These are phyloP conservation scores for Corapipo altera DNA, from an alignment of 2,113 vertebrate species.

Conservation along the genomic window DNA sequence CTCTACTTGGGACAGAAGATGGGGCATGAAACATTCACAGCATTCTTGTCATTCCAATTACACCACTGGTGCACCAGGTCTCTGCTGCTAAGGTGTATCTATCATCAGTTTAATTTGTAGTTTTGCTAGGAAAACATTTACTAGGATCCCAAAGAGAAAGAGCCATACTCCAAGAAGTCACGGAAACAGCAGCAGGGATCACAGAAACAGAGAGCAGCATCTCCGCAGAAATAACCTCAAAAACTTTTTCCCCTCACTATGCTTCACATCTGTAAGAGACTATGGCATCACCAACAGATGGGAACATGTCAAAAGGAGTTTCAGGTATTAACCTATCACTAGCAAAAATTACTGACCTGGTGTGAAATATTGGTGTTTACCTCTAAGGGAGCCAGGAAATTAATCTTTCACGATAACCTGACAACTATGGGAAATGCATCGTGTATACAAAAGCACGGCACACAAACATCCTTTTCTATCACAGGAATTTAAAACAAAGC, in stretches of 20 bases:
- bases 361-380: background rate
- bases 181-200: background rate
- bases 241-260: rapidly evolving
- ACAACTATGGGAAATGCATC: background rate
- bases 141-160: background rate
- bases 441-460: background rate
- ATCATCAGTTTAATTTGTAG: background rate
- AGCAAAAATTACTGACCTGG: background rate
- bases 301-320: background rate
- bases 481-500: background rate
- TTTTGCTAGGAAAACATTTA: background rate
- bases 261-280: background rate
- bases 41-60: background rate
- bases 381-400: background rate
- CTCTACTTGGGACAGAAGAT: background rate
- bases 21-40: background rate
- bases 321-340: background rate
- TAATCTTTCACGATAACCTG: background rate
- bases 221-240: background rate
- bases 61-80: background rate
- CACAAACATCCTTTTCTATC: background rate
- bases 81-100: background rate
- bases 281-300: background rate
- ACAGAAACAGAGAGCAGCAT: background rate
- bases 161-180: background rate